Conservation (phyloP, 1,140 invertebrate genomes). For the Steinernema khuongi region DNA sequence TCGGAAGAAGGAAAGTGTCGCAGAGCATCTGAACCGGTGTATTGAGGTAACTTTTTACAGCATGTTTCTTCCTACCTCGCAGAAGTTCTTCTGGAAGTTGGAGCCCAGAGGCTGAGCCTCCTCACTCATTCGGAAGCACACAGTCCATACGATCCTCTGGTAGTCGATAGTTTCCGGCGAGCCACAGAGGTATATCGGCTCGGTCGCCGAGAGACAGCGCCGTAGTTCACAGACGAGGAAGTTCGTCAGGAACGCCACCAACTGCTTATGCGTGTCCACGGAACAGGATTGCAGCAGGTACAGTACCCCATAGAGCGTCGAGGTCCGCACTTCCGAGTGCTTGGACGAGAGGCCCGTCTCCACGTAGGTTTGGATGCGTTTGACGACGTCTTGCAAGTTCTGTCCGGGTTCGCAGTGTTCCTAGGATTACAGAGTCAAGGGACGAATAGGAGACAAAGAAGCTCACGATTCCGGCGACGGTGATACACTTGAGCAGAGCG, state of each 20-base stretch:
- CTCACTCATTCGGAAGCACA: slow-evolving; percentile 45
- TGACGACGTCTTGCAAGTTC: slow-evolving; percentile 17
- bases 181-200: slow-evolving; percentile 38
- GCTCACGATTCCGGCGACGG: slow-evolving; percentile 46
- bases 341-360: slow-evolving; percentile 27
- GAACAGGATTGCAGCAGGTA: slow-evolving; percentile 47
- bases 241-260: slow-evolving; percentile 22
- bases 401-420: slow-evolving; percentile 23
- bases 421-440: slow-evolving; percentile 14
- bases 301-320: slow-evolving; percentile 46
- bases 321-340: slow-evolving; percentile 38
- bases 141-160: slow-evolving; percentile 45
- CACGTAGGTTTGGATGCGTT: slow-evolving; percentile 33
- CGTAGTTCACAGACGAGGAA: slow-evolving; percentile 44
- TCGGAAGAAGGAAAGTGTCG: slow-evolving; percentile 39
- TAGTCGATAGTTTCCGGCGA: slow-evolving; percentile 39
- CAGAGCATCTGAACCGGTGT: slow-evolving; percentile 37
- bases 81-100: slow-evolving; percentile 24
- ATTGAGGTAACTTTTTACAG: slow-evolving; percentile 16
- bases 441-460: slow-evolving; percentile 20
- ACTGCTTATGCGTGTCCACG: slow-evolving; percentile 28
- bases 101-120: slow-evolving; percentile 41
- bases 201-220: slow-evolving; percentile 19
- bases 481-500: slow-evolving; percentile 44
- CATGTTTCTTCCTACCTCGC: slow-evolving; percentile 31